Conservation (phyloP, 2,888 invertebrate species). For the Drosophila fungiperda region DNA sequence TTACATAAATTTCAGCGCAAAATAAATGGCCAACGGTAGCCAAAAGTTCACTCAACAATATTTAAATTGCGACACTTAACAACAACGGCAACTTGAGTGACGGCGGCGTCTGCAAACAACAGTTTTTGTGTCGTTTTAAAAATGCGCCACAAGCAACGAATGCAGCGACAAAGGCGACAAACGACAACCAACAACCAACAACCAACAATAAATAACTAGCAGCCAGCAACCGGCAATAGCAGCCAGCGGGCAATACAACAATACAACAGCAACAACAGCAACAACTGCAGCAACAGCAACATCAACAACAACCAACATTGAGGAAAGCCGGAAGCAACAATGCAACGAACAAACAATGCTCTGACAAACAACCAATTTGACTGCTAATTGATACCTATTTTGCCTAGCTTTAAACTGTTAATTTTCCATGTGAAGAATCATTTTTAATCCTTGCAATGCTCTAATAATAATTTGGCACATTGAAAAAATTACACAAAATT, state of each 20-base stretch:
- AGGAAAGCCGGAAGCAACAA: background rate
- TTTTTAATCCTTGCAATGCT: background rate
- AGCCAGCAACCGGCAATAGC: slow-evolving; percentile 11
- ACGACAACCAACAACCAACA: slow-evolving; percentile 43
- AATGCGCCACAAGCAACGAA: slow-evolving; percentile 76
- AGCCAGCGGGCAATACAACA: slow-evolving; percentile 1
- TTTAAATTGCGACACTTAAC: slow-evolving; percentile 79
- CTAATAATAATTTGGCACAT: background rate
- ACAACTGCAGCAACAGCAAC: background rate
- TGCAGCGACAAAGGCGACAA: slow-evolving; percentile 63
- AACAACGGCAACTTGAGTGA: slow-evolving; percentile 27
- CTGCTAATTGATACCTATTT: background rate
- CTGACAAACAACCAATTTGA: slow-evolving; percentile 4
- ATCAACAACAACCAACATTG: background rate
- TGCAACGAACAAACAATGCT: slow-evolving; percentile 28
- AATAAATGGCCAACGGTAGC: slow-evolving; percentile 80
- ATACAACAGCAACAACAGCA: background rate
- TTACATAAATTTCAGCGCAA: slow-evolving; percentile 77
- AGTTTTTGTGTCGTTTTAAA: slow-evolving; percentile 77
- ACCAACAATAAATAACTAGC: slow-evolving; percentile 47
- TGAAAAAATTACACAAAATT: background rate
- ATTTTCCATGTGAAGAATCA: background rate
- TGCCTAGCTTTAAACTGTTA: background rate
- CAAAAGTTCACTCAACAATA: slow-evolving; percentile 79
- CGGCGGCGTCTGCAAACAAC: slow-evolving; percentile 77